Base-by-base conservation (phyloP, 2,113 vertebrate genomes). In the Syrmaticus mikado region DNA sequence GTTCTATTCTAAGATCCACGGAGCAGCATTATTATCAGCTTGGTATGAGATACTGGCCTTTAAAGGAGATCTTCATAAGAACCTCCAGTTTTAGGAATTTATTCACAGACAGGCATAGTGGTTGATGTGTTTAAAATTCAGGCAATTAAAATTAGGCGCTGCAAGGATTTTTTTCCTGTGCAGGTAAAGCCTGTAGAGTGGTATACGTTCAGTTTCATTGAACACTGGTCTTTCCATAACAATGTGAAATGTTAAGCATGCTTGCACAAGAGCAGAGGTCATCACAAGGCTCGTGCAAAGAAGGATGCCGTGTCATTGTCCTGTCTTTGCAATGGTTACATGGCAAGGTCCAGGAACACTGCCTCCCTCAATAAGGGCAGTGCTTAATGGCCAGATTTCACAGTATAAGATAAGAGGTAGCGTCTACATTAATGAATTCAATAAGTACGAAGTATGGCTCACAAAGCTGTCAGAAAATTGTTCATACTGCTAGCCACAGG, bases 51-150 rank as follows among this genome's bases (percentile, higher is more conserved):
- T 57, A 82, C 87, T 82, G 55, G 40, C 91, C 95, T 95, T 96
- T 97, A 96, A 94, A 95, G 95, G 95, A 94, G 16, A 97, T 94
- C 79, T 90, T 81, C 43, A 80, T 90, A 58, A 53, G 24, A 91
- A 77, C 43, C 46, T 94, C 86, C 74, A 36, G 68, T 70, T 85
- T 80, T 50, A 88, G 72, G 53, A 94, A 65, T 27, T 74, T 17
- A 52, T 40, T 46, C 32, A 68, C 8, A 32, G 10, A 18, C 32
- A 84, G 46, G 5, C 36, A 28, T 40, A n/a, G 34, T 46, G 38
- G 55, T 1, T 55, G 80, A 82, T 10, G 3, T 25, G 14, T 15
- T 83, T 85, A 40, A 92, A 91, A 90, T 46, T 50, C 57, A 30
- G 34, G 20, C 34, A 77, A 45, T 25, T 28, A 10, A 80, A 0